Evolutionary conservation across 2,888 invertebrate species (phyloP), one percentile per base, ranked within the genome.

Genomic region (Drosophila neotestacea): DNA sequence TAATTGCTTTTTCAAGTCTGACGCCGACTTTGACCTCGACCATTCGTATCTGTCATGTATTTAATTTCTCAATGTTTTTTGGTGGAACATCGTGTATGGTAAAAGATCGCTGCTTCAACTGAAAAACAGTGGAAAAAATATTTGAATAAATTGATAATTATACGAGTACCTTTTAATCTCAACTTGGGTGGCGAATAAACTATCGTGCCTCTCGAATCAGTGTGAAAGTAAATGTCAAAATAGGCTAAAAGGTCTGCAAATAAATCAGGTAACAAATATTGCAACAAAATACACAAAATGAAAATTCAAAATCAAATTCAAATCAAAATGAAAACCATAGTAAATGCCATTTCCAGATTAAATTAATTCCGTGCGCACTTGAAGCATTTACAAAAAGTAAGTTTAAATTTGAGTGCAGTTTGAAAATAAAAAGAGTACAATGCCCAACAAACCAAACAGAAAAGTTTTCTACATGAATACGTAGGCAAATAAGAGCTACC

Each of bases 211-310:
- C 94, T 94, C 86, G 95, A 95, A 94, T 96, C 95, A 91, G 95
- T 96, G 90, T 96, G 96, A 93, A 95, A 95, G 93, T 95, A 94
- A 93, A 95, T 94, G 93, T 95, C 94, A 93, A 94, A 95, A 94
- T 95, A 95, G 94, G 95, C 95, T 94, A 94, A 94, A 92, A 95
- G 94, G 94, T 95, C 95, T 95, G 95, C 92, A 95, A 95, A 92
- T 91, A 91, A 91, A 88, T 73, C 70, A 77, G 56, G 47, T 22
- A 54, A 28, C 61, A 67, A 67, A 32, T 32, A 30, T 30, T 22
- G 22, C 22, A 70, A 65, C 64, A 46, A 70, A 70, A 67, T 72
- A 56, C 50, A 55, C 62, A 62, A 70, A 70, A 65, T 16, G 13
- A 51, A 42, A 70, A 61, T 36, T 44, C 13, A 22, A 42, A 70